Conservation (phyloP, 2,113 vertebrate genomes). For the Heterocephalus glaber region DNA sequence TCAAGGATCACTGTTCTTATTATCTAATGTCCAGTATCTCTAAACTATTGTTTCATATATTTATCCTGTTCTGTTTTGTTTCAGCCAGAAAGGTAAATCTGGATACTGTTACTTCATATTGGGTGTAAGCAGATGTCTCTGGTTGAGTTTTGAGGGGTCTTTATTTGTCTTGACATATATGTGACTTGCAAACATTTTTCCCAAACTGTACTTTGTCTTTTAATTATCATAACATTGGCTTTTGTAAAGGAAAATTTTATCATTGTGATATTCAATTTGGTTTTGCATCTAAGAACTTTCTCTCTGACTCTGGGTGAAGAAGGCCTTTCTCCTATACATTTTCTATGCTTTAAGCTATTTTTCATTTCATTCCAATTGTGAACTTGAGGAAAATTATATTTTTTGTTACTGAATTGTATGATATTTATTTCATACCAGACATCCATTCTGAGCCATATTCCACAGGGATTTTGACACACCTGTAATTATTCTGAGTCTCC, state of each 20-base stretch:
- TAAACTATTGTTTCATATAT: background rate
- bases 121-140: background rate
- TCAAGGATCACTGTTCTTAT: background rate
- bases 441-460: background rate
- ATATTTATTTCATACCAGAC: background rate
- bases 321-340: background rate
- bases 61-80: background rate
- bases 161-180: background rate
- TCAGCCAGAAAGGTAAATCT: background rate
- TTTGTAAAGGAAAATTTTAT: background rate
- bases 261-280: background rate
- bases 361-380: background rate
- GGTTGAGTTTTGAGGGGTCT: background rate
- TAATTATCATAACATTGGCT: background rate
- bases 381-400: background rate
- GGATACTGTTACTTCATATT: background rate
- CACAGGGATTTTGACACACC: slow-evolving; percentile 69
- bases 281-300: background rate
- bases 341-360: background rate
- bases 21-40: background rate
- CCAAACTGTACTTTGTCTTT: background rate
- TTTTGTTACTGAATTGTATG: slow-evolving; percentile 17
- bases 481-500: slow-evolving; percentile 87
- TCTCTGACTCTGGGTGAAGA: background rate
- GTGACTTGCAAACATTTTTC: slow-evolving; percentile 20